These are phyloP conservation scores for Homarus gammarus DNA, from an alignment of 2,888 invertebrate species.

Conservation along the genomic window DNA sequence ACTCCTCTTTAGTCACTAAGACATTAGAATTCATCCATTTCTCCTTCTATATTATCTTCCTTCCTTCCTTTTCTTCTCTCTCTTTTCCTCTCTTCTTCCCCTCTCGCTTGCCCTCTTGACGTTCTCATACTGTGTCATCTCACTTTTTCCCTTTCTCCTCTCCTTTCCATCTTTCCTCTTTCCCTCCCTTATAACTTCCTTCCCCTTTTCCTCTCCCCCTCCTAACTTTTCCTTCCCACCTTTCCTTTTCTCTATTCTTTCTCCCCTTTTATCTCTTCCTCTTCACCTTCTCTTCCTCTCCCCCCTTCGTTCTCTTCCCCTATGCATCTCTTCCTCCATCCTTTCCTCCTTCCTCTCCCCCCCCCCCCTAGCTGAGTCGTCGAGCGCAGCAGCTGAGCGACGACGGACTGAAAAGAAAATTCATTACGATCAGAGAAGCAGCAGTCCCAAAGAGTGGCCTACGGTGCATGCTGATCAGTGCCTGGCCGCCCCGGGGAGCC, in stretches of 20 bases:
- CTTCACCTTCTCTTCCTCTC: neutral
- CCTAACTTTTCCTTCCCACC: neutral
- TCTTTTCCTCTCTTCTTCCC: too few relatives aligned
- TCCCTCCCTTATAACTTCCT: neutral
- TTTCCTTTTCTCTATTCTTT: neutral
- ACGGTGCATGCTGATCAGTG: conserved; percentile 59
- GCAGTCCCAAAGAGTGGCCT: conserved; percentile 53
- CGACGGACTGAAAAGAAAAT: conserved; percentile 60
- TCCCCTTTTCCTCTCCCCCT: neutral
- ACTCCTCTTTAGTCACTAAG: neutral
- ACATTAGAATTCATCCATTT: too few relatives aligned
- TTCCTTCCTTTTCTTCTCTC: neutral
- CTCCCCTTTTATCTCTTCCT: neutral
- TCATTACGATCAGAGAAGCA: conserved; percentile 70
- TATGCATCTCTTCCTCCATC: neutral
- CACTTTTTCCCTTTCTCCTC: too few relatives aligned
- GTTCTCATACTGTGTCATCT: too few relatives aligned
- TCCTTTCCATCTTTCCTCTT: neutral
- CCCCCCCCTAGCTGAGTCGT: neutral
- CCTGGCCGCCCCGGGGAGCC: neutral
- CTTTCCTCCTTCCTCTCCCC: neutral
- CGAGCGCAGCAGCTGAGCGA: conserved; percentile 30
- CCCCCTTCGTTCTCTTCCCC: neutral
- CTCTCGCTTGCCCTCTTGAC: too few relatives aligned
- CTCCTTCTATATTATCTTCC: neutral